Conservation (phyloP, 2,113 vertebrate genomes). For the Sterrhoptilus dennistouni region DNA sequence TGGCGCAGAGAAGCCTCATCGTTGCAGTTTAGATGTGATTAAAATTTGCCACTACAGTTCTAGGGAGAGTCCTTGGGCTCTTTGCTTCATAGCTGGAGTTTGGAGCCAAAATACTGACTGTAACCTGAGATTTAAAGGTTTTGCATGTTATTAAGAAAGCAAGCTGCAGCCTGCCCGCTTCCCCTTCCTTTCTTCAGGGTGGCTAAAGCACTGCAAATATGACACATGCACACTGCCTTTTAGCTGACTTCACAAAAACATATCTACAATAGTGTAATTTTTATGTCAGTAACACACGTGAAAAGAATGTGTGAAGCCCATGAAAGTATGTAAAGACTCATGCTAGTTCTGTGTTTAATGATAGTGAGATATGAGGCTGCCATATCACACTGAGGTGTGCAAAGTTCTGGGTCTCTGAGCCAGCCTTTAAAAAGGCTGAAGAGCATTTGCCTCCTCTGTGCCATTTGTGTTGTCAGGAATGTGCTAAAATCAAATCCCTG, state of each 20-base stretch:
- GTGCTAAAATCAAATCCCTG: background rate
- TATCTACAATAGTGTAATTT: background rate
- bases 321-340: background rate
- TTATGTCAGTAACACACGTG: background rate
- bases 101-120: constrained; percentile 12
- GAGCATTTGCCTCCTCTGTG: background rate
- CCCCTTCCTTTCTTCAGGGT: background rate
- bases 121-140: constrained; percentile 28
- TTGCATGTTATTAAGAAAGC: constrained; percentile 21
- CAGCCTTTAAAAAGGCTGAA: background rate
- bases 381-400: background rate
- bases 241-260: background rate
- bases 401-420: background rate
- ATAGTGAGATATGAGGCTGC: background rate
- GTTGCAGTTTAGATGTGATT: background rate
- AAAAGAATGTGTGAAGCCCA: background rate
- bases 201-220: background rate
- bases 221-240: background rate
- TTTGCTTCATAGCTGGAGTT: background rate
- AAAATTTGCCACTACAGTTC: background rate
- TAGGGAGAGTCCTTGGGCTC: background rate
- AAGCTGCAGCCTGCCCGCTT: constrained; percentile 28
- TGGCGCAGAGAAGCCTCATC: background rate
- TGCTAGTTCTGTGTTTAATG: background rate
- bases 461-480: constrained; percentile 7